phyloP scores from a whole-genome alignment of 2,888 invertebrate species.

The Hedya salicella region DNA sequence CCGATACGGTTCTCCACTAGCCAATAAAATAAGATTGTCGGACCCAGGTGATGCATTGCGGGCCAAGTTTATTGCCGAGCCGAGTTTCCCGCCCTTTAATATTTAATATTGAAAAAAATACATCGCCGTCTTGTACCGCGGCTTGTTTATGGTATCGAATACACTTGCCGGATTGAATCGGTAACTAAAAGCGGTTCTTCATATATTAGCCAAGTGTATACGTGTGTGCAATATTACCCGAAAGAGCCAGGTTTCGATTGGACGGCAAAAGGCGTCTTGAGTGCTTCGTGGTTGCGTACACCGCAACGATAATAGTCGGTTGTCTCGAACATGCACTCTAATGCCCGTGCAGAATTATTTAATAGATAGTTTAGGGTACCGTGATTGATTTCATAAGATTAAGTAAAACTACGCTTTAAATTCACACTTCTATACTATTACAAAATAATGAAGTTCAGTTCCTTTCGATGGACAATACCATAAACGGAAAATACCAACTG shows the following conservation, averaged over 20 bases:
- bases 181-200: constrained; percentile 44
- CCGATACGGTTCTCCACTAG: constrained; percentile 57
- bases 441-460: too few relatives aligned
- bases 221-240: constrained; percentile 18
- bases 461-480: too few relatives aligned
- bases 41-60: constrained; percentile 79
- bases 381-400: background rate
- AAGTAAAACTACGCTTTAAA: too few relatives aligned
- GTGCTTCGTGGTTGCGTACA: background rate
- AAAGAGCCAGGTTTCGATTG: background rate
- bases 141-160: constrained; percentile 65
- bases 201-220: constrained; percentile 29
- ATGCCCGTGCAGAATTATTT: background rate
- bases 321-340: constrained; percentile 3
- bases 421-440: too few relatives aligned
- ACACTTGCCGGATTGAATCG: constrained; percentile 50
- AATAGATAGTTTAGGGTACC: background rate
- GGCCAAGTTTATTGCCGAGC: constrained; percentile 75
- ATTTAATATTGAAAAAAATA: constrained; percentile 78
- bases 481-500: too few relatives aligned
- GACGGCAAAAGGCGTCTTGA: background rate
- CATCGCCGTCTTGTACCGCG: constrained; percentile 64
- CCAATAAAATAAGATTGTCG: constrained; percentile 78
- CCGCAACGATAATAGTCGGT: constrained; percentile 15
- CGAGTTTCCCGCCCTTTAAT: constrained; percentile 79